These are phyloP conservation scores for Himalopsyche japonica DNA, from an alignment of 2,888 invertebrate species.

Conservation along the genomic window DNA sequence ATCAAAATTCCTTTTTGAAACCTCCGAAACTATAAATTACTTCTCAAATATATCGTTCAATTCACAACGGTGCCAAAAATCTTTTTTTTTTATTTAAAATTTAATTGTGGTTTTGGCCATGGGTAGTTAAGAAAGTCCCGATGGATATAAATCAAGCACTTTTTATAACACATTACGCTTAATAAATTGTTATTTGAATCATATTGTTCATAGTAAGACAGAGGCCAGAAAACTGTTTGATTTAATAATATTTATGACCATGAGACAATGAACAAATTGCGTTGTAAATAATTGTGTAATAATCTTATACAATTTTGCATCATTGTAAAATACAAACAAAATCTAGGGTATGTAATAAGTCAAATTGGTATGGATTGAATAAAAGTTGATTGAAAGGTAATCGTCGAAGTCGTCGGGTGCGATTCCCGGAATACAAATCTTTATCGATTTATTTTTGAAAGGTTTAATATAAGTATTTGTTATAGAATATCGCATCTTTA, in stretches of 20 bases:
- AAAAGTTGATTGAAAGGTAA: too few species aligned
- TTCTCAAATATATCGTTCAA: neutral
- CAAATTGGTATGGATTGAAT: too few species aligned
- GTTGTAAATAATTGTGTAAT: neutral
- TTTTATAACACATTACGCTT: neutral
- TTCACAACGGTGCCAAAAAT: neutral
- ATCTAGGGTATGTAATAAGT: too few species aligned
- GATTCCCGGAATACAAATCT: too few species aligned
- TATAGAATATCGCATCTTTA: too few species aligned
- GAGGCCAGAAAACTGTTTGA: neutral
- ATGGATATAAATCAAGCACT: neutral
- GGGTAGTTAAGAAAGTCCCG: neutral
- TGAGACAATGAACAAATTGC: neutral
- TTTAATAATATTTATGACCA: neutral
- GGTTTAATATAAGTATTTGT: too few species aligned
- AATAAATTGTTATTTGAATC: neutral
- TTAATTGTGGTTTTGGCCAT: neutral
- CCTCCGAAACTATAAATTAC: neutral
- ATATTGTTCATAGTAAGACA: neutral
- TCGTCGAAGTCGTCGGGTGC: too few species aligned
- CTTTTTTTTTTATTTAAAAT: neutral
- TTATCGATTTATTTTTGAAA: too few species aligned
- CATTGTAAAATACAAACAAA: too few species aligned
- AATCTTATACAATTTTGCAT: neutral
- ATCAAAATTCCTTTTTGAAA: neutral